These are phyloP conservation scores for Acanthosepion pharaonis DNA, from an alignment of 2,888 invertebrate genomes.

Conservation along the genomic window DNA sequence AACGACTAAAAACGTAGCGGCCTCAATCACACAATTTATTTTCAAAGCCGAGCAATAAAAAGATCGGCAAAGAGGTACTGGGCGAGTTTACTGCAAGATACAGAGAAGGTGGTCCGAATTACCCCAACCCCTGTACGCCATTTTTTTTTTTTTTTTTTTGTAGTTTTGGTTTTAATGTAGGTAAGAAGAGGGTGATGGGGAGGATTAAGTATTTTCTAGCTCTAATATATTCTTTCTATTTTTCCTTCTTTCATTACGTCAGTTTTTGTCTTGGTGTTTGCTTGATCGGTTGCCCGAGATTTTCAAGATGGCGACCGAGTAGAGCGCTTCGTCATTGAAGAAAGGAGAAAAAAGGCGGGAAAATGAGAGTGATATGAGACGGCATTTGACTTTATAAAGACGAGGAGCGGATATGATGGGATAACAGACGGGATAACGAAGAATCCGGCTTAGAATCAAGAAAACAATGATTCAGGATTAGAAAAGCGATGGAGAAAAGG, in stretches of 20 bases:
- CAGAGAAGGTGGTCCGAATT: neutral
- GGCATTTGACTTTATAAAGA: neutral
- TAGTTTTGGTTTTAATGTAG: neutral
- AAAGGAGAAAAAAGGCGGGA: neutral
- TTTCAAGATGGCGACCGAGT: conserved; percentile 33
- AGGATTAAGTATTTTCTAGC: neutral
- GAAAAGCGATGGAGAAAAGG: neutral
- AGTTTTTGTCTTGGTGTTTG: neutral
- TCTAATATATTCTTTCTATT: neutral
- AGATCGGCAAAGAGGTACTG: neutral
- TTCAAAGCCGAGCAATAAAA: neutral
- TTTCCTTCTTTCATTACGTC: neutral
- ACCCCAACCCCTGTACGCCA: neutral
- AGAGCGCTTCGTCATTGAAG: neutral
- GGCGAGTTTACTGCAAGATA: neutral
- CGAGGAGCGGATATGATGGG: neutral
- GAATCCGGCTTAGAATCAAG: neutral
- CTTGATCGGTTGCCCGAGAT: neutral
- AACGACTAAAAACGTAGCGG: neutral
- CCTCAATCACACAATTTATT: conserved; percentile 1
- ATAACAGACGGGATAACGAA: neutral
- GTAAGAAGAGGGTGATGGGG: neutral
- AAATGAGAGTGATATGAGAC: neutral
- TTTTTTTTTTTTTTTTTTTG: neutral
- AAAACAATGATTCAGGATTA: neutral